These are phyloP conservation scores for Caenorhabditis sp. DNA, from an alignment of 2,888 invertebrate genomes.

Conservation along the genomic window DNA sequence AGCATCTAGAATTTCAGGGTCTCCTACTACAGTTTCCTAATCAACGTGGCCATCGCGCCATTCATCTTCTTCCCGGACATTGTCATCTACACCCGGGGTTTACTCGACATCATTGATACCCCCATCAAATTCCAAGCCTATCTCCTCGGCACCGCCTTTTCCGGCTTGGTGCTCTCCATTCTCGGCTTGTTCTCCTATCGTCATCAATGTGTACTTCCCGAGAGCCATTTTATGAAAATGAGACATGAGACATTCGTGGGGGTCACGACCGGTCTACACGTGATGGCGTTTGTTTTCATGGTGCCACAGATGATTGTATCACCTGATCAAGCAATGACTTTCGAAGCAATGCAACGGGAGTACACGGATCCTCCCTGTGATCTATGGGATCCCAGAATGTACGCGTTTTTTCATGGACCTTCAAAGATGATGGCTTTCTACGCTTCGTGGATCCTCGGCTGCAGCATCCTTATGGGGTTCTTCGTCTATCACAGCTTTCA, in stretches of 20 bases:
- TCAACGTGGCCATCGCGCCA: slow-evolving; percentile 12
- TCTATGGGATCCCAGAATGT: slow-evolving; percentile 35
- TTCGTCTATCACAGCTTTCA: slow-evolving; percentile 21
- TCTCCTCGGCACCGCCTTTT: slow-evolving; percentile 14
- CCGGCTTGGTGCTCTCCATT: slow-evolving; percentile 32
- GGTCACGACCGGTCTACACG: neutral
- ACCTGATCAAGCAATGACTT: neutral
- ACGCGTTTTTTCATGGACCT: slow-evolving; percentile 20
- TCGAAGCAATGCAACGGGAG: neutral
- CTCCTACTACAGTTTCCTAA: slow-evolving; percentile 38
- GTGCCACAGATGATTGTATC: slow-evolving; percentile 5
- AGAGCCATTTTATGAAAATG: slow-evolving; percentile 16
- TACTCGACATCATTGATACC: slow-evolving; percentile 17
- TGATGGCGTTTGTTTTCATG: slow-evolving; percentile 14
- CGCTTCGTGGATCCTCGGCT: neutral
- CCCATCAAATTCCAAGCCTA: slow-evolving; percentile 13
- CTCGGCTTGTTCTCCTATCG: slow-evolving; percentile 24
- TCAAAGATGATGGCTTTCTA: neutral
- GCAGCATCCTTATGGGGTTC: slow-evolving; percentile 20
- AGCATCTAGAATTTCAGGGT: slow-evolving; percentile 48
- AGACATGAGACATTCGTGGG: neutral
- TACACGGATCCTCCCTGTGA: slow-evolving; percentile 25
- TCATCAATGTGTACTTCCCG: slow-evolving; percentile 35
- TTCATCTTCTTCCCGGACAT: slow-evolving; percentile 30
- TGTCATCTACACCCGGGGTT: slow-evolving; percentile 30